Evolutionary conservation across 1,140 invertebrate species (phyloP).

Genomic region (Papilio helenus): DNA sequence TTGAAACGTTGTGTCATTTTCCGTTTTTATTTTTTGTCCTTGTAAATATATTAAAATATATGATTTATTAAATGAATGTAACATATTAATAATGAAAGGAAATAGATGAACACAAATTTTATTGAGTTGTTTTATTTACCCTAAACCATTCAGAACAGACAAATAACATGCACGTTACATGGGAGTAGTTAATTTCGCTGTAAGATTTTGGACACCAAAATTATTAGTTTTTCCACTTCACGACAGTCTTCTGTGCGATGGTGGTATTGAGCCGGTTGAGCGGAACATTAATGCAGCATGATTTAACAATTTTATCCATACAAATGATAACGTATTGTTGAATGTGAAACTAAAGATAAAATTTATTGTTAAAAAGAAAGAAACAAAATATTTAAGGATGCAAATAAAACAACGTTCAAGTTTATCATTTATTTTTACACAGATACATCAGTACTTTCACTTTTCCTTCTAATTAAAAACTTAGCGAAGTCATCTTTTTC

Average conservation of each 20-base stretch:
- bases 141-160: not conserved
- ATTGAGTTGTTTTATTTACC: conserved; percentile 65
- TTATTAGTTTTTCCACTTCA: too few species aligned
- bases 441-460: conserved; percentile 64
- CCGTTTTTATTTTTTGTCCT: conserved; percentile 74
- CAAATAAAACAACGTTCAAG: not conserved
- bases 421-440: conserved; percentile 44
- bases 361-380: not conserved
- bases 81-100: conserved; percentile 83
- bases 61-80: conserved; percentile 84
- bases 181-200: too few species aligned
- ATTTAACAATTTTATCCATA: too few species aligned
- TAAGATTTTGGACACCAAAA: too few species aligned
- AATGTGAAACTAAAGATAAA: too few species aligned
- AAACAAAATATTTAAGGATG: not conserved
- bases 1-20: conserved; percentile 72
- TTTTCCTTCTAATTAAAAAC: conserved; percentile 69
- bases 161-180: too few species aligned
- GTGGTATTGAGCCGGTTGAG: too few species aligned
- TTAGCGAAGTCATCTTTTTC: conserved; percentile 76
- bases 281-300: too few species aligned
- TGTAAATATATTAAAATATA: conserved; percentile 83
- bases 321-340: too few species aligned
- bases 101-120: conserved; percentile 83
- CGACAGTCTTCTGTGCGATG: too few species aligned